phyloP scores from a whole-genome alignment of 2,888 invertebrate species.

The Portevinia maculata region DNA sequence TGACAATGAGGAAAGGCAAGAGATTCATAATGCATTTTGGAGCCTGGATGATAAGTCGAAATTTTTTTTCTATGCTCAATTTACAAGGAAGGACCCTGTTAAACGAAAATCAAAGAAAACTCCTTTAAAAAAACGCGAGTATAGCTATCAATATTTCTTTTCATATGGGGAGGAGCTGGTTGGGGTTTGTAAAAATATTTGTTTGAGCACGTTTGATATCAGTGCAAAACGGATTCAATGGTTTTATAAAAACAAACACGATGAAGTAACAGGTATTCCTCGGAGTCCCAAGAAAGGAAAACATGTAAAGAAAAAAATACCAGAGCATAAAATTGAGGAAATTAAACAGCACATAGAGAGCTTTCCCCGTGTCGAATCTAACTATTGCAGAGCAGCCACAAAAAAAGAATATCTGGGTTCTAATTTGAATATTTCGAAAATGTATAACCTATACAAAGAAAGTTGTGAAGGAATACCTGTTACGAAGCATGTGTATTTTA shows the following conservation, averaged over 20 bases:
- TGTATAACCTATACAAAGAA: too few species aligned
- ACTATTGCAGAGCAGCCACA: conserved; percentile 38
- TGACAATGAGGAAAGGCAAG: conserved; percentile 19
- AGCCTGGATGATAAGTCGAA: conserved; percentile 25
- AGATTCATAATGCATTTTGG: conserved; percentile 39
- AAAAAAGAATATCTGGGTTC: conserved; percentile 23
- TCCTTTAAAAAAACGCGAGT: conserved; percentile 36
- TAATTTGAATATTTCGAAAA: conserved; percentile 37
- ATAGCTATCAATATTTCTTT: conserved; percentile 41
- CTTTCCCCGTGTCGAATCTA: conserved; percentile 50
- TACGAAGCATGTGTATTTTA: conserved; percentile 9
- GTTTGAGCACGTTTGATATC: conserved; percentile 35
- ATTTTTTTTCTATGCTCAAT: conserved; percentile 37
- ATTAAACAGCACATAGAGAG: conserved; percentile 60
- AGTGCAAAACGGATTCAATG: conserved; percentile 39
- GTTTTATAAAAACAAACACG: conserved; percentile 32
- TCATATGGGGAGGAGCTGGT: conserved; percentile 23
- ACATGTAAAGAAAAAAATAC: conserved; percentile 44
- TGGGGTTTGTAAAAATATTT: conserved; percentile 37
- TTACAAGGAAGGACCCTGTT: conserved; percentile 22
- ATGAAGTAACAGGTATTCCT: conserved; percentile 35
- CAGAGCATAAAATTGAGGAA: conserved; percentile 46
- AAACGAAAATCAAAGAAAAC: conserved; percentile 38
- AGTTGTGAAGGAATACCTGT: conserved; percentile 14
- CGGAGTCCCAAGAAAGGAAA: conserved; percentile 29